phyloP scores from a whole-genome alignment of 2,797 vertebrate species.

The Glyptemys insculpta region DNA sequence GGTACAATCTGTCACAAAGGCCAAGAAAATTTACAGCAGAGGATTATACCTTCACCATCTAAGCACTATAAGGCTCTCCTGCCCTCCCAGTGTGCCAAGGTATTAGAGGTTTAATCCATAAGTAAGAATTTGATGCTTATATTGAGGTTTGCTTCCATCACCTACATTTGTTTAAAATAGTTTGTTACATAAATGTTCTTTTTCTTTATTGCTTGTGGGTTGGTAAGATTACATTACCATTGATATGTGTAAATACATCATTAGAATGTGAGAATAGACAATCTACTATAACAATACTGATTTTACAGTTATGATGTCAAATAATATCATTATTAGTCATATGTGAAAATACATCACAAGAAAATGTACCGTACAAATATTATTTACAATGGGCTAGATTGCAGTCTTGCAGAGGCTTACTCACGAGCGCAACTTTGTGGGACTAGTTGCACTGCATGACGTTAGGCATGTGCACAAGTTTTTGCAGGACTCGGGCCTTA shows the following conservation, averaged over 20 bases:
- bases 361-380: not conserved
- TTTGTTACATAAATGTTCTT: not conserved
- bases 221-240: conserved; percentile 31
- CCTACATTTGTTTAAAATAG: not conserved
- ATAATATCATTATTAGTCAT: not conserved
- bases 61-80: not conserved
- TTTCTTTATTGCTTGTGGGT: not conserved
- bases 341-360: not conserved
- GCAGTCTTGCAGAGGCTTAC: not conserved
- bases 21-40: not conserved
- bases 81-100: not conserved
- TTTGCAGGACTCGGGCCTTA: not conserved
- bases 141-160: conserved; percentile 8
- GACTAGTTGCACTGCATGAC: not conserved
- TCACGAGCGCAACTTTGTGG: not conserved
- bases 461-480: not conserved
- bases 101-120: not conserved
- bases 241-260: not conserved
- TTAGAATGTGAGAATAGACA: conserved; percentile 2
- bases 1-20: not conserved
- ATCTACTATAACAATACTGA: not conserved
- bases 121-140: not conserved
- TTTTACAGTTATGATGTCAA: not conserved
- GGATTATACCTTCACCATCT: not conserved
- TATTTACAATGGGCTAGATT: not conserved